A percentile compares a stretch with the other conserved stretches of the same genome.
phyloP scores from a whole-genome alignment of 1,140 invertebrate species.

The Drosophila nikananu region DNA sequence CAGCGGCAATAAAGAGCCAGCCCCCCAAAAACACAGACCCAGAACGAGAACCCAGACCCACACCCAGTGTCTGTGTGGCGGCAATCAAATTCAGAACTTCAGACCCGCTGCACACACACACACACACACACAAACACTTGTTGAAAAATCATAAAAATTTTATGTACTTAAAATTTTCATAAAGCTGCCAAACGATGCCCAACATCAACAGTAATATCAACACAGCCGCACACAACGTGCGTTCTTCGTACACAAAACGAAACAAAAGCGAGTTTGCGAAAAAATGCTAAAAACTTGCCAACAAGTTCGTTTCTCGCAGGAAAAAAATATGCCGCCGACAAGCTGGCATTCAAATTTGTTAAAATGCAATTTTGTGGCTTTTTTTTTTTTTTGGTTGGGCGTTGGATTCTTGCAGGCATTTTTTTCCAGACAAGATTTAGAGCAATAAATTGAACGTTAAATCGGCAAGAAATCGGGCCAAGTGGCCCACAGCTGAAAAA shows the following conservation, averaged over 20 bases:
- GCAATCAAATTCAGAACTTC: constrained; percentile 62
- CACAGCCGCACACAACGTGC: constrained; percentile 14
- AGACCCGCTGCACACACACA: constrained; percentile 1
- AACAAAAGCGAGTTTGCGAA: constrained; percentile 6
- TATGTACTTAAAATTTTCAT: constrained; percentile 72
- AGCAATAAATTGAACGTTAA: constrained; percentile 21
- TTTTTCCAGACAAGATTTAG: constrained; percentile 6
- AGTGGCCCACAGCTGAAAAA: constrained; percentile 1
- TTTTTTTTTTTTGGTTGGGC: constrained; percentile 14
- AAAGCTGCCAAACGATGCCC: constrained; percentile 66
- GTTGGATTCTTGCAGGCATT: background rate
- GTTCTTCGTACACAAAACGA: constrained; percentile 20
- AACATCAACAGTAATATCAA: constrained; percentile 31
- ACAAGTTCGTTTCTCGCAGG: constrained; percentile 20
- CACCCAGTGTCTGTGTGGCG: constrained; percentile 16
- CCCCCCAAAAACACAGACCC: no score
- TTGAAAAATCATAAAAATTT: constrained; percentile 70
- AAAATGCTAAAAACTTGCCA: constrained; percentile 39
- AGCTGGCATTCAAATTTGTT: constrained; percentile 50
- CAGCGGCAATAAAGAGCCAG: constrained; percentile 44
- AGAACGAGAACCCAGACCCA: constrained; percentile 7
- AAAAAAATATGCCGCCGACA: constrained; percentile 8
- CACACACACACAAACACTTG: constrained; percentile 46
- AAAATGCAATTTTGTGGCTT: constrained; percentile 57
- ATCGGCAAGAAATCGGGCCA: constrained; percentile 9